Evolutionary conservation across 2,888 invertebrate species (phyloP).

Genomic region (Lapara coniferarum): DNA sequence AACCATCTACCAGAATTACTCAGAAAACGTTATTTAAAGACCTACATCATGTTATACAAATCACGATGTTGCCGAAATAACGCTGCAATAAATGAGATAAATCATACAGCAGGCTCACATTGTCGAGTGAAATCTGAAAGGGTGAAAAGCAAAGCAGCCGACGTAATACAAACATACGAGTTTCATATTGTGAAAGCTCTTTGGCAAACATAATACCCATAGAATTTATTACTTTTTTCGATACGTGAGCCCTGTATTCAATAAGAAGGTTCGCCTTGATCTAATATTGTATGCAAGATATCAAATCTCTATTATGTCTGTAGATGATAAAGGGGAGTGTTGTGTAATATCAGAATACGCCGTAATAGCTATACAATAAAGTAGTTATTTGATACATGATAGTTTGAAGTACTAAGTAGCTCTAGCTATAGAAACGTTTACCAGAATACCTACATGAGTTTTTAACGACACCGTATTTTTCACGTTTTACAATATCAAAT

Average conservation of each 20-base stretch:
- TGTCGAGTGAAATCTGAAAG: conserved; percentile 38
- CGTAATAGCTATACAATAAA: too few species aligned
- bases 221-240: conserved; percentile 31
- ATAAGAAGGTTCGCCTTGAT: background rate
- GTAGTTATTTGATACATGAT: too few species aligned
- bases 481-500: too few species aligned
- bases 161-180: conserved; percentile 14
- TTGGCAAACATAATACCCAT: conserved; percentile 38
- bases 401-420: too few species aligned
- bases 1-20: too few species aligned
- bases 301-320: background rate
- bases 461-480: too few species aligned
- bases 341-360: too few species aligned
- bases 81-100: conserved; percentile 43
- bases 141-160: conserved; percentile 31
- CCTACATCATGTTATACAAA: background rate
- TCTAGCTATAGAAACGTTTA: too few species aligned
- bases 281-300: background rate
- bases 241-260: background rate
- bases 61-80: conserved; percentile 40
- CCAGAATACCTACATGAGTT: too few species aligned
- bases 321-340: background rate
- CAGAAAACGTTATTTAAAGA: background rate
- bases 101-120: conserved; percentile 32
- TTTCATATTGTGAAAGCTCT: conserved; percentile 26